Evolutionary conservation across 2,113 vertebrate species (phyloP).

Genomic region (Oxyruncus cristatus): DNA sequence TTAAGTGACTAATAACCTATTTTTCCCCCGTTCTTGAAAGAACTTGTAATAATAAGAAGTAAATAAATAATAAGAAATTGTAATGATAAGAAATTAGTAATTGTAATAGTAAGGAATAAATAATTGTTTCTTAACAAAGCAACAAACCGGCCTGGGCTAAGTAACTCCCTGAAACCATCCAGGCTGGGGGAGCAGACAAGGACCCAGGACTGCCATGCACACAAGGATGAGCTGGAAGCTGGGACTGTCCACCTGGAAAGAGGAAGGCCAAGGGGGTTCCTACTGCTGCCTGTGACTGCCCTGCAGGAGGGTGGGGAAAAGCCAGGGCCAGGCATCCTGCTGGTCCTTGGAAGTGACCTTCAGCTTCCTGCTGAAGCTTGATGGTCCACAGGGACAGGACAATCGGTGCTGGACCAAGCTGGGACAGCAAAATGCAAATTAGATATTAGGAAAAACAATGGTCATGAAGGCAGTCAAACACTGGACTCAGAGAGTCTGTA

Average conservation of each 20-base stretch:
- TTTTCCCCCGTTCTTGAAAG: neutral
- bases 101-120: neutral
- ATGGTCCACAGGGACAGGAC: neutral
- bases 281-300: neutral
- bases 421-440: neutral
- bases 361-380: neutral
- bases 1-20: neutral
- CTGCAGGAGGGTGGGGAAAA: neutral
- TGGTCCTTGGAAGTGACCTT: neutral
- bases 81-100: neutral
- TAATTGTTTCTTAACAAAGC: neutral
- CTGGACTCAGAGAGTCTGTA: neutral
- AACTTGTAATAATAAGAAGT: neutral
- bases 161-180: neutral
- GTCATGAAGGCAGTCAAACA: fast-evolving
- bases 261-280: neutral
- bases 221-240: fast-evolving
- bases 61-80: neutral
- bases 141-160: neutral
- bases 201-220: neutral
- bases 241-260: neutral
- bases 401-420: neutral
- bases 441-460: neutral
- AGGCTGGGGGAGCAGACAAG: neutral
- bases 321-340: neutral